Base-by-base conservation (phyloP, 2,888 invertebrate species). In the Trachelus stipa region DNA sequence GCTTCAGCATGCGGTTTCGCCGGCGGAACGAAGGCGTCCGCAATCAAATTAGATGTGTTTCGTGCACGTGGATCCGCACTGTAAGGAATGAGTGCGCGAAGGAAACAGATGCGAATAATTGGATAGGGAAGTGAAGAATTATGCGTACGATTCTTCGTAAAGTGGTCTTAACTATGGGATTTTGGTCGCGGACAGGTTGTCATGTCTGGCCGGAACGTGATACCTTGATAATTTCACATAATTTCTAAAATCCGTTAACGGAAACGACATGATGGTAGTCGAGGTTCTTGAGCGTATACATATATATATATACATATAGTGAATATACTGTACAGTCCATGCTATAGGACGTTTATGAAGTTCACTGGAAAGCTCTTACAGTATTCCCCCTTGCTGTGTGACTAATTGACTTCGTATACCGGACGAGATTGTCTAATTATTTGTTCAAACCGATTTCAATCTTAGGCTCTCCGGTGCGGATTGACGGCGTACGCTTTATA, bases 401-500 rank as follows among this genome's bases (percentile, higher is more conserved):
- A 87, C 87, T 88, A 86, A 88, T 88, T 87, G 87, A 82, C 83
- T 84, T 82, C 83, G 83, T 84, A 83, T 83, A 82, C 79, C 81
- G 81, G 82, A 82, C 82, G 80, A 81, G 85, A 87, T 86, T 85
- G 81, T 84, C 85, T 86, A 86, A 88, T 88, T 88, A 87, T 88
- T 86, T 84, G 83, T 79, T 79, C 82, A 78, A 79, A 82, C 80
- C 83, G 83, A 87, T 88, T 83, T 81, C 81, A 82, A 87, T 84
- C 86, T 80, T 23, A 23, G 69, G 69, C 76, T 74, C 37, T 56
- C 23, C 23, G 56, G 23, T 56, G 56, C 23, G 56, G 56, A 56
- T 56, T 56, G 56, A 56, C 56, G 56, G 56, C 56, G 56, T 56
- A 56, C 56, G 56, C 56, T 56, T 56, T 56, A 56, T 56, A 23